Evolutionary conservation across 2,797 vertebrate species (phyloP).

Genomic region (Cephalopachus bancanus): DNA sequence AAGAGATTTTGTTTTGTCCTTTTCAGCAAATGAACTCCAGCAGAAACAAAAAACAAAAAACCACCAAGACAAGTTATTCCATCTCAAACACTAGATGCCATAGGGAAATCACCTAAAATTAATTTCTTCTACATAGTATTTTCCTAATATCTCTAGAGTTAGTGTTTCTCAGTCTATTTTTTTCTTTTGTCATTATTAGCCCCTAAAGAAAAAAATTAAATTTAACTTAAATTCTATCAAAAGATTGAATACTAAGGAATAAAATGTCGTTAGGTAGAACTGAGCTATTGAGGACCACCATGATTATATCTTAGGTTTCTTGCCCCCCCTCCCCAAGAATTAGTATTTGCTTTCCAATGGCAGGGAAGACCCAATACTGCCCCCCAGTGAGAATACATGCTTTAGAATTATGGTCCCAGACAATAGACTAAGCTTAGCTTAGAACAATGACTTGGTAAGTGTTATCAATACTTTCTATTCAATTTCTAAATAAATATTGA

Average conservation of each 20-base stretch:
- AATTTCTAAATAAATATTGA: background rate
- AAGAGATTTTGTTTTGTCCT: slow-evolving; percentile 20
- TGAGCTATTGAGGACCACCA: background rate
- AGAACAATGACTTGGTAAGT: background rate
- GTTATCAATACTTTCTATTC: background rate
- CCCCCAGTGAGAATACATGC: background rate
- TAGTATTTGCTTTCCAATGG: background rate
- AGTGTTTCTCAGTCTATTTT: background rate
- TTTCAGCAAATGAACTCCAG: background rate
- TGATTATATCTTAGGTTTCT: background rate
- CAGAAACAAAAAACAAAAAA: background rate
- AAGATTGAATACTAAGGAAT: slow-evolving; percentile 7
- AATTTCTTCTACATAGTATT: slow-evolving; percentile 25
- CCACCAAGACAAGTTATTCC: background rate
- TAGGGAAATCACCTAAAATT: slow-evolving; percentile 15
- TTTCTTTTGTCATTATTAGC: background rate
- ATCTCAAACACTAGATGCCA: background rate
- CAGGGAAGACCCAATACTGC: background rate
- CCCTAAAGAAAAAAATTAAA: background rate
- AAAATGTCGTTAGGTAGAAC: background rate
- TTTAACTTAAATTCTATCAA: slow-evolving; percentile 40
- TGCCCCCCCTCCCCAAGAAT: background rate
- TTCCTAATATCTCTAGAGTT: slow-evolving; percentile 2
- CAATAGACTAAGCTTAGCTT: background rate
- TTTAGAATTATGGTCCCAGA: background rate